Evolutionary conservation across 1,140 invertebrate genomes (phyloP), one percentile per base, ranked within the genome.

Genomic region (Habropoda laboriosa): DNA sequence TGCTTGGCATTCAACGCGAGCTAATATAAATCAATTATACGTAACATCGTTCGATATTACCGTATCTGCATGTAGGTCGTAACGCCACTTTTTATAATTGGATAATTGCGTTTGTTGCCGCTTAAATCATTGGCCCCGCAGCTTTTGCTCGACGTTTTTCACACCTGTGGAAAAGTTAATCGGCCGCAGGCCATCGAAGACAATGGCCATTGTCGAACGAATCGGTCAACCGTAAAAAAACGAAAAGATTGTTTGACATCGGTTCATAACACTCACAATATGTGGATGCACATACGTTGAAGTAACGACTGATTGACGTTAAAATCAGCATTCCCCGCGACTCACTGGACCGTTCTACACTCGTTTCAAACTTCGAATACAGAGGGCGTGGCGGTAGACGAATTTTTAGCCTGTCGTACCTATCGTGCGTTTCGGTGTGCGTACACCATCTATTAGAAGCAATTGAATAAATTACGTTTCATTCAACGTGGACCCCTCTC

Each of bases 381-480:
- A 49, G 45, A 71, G 55, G 75, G 66, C 16, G 75, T 60, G 75
- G 66, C 72, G 45, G 51, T 57, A 21, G 72, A n/a, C 66, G 35
- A 66, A 80, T 78, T 87, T 85, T 83, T 66, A 67, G 70, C 57
- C 45, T 21, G 32, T n/a, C 30, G 57, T 81, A 80, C 67, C 75
- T 81, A 74, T 53, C 47, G 70, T 5, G 47, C 27, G n/a, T n/a
- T n/a, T 53, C 76, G 32, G 61, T n/a, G n/a, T n/a, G 71, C 79
- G 79, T 84, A 78, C 74, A 78, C 55, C 81, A 83, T 83, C 88
- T 88, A 88, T 88, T 88, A 88, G 63, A 76, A 64, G 38, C 87
- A 88, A 87, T 88, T 88, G 85, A 85, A 86, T 88, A 83, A 88
- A 88, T 88, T 88, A 83, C 74, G 72, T 82, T 88, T 87, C 83